Evolutionary conservation across 2,888 invertebrate genomes (phyloP), one percentile per base, ranked within the genome.

Genomic region (Melangyna quadrimaculata): DNA sequence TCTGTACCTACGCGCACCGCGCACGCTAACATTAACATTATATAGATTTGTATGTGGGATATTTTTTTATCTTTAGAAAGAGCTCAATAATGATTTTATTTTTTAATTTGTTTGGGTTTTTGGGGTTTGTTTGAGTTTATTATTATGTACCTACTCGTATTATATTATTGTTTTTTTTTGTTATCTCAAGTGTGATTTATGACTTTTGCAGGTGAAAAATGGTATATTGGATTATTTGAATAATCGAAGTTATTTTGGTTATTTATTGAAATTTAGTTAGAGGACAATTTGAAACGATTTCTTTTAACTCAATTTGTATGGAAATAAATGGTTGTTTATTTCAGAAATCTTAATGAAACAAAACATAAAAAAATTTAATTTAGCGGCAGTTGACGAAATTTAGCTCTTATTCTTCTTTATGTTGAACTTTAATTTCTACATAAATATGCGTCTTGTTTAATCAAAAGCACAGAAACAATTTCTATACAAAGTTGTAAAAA

Each of bases 111-210:
- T 71, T 71, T 37, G 22, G 14, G 10, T 32, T 55, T 40, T 32
- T 29, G 27, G 37, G 53, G 27, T 63, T 48, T 35, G 35, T 79
- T 65, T 35, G n/a, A 63, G 10, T 71, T 71, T 51, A 37, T 22
- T 53, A 1, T 32, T 24, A 10, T 48, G n/a, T n/a, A n/a, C n/a
- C n/a, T n/a, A n/a, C n/a, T n/a, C n/a, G n/a, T n/a, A n/a, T n/a
- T n/a, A n/a, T n/a, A n/a, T n/a, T n/a, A n/a, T n/a, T n/a, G 51
- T 27, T 19, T 48, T 59, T 79, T 73, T 71, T 51, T 9, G 22
- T 29, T 67, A 69, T 53, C 78, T 43, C 70, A 79, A 78, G 74
- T 80, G 80, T 80, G 84, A 84, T 84, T 80, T 84, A 84, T 84
- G 71, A 57, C 80, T 72, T 48, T 77, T 43, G 71, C 84, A 84